Evolutionary conservation across 2,113 vertebrate genomes (phyloP).

Genomic region (Uria aalge): DNA sequence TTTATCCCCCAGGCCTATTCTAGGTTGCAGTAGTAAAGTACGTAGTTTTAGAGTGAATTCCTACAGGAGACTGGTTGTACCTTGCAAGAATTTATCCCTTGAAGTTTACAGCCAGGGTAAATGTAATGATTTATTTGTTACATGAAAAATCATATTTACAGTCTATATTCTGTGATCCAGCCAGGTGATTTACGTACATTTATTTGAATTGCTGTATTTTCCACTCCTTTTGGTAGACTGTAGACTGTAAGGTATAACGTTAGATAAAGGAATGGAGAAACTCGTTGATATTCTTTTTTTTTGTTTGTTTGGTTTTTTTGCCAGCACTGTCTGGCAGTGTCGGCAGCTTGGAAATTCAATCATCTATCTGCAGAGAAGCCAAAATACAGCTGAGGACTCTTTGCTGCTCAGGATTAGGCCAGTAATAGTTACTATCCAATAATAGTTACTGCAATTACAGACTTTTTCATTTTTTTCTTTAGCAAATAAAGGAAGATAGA

Average conservation of each 20-base stretch:
- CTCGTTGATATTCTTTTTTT: neutral
- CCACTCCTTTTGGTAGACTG: neutral
- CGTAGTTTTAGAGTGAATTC: neutral
- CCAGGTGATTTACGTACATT: neutral
- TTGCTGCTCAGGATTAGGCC: neutral
- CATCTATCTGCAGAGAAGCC: neutral
- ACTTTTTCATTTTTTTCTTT: neutral
- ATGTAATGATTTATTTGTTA: neutral
- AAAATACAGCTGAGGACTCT: neutral
- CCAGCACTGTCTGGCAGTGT: neutral
- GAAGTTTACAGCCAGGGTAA: neutral
- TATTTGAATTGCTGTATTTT: neutral
- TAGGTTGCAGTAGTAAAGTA: neutral
- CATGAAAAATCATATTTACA: neutral
- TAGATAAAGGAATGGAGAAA: neutral
- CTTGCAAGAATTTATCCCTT: neutral
- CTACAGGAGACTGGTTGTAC: neutral
- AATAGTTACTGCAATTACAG: neutral
- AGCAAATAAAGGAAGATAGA: neutral
- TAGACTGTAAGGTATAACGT: neutral
- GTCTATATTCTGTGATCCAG: neutral
- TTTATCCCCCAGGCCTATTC: neutral
- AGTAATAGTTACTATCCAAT: neutral
- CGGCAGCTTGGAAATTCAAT: neutral
- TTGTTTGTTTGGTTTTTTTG: neutral